A percentile compares a stretch with the other conserved stretches of the same genome.
Evolutionary conservation across 2,888 invertebrate species (phyloP).

Genomic region (Quadroppia sp.): DNA sequence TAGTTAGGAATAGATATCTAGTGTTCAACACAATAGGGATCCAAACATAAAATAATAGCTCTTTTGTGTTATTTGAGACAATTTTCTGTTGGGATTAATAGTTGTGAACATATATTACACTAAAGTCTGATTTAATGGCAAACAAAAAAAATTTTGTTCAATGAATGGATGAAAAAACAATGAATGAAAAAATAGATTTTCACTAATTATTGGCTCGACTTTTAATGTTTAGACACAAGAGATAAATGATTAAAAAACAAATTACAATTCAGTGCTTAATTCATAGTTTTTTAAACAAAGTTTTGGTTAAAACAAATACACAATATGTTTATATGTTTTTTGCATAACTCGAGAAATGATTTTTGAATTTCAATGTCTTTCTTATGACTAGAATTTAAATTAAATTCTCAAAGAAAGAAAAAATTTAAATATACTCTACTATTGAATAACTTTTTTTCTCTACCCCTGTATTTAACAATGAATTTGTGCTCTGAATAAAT

Average conservation of each 20-base stretch:
- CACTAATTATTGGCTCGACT: not conserved
- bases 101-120: slow-evolving; percentile 5
- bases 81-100: slow-evolving; percentile 1
- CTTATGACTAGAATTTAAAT: no score
- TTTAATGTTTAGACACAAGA: no score
- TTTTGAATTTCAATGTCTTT: no score
- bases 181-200: not conserved
- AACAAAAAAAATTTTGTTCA: not conserved
- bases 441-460: not conserved
- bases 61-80: not conserved
- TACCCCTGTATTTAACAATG: not conserved
- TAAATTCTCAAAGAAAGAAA: no score
- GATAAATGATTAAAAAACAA: no score
- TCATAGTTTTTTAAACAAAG: no score
- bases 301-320: no score
- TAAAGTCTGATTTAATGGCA: not conserved
- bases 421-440: no score
- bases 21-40: not conserved
- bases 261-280: no score
- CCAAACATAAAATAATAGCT: slow-evolving; percentile 3
- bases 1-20: not conserved
- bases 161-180: not conserved
- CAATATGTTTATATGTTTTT: no score
- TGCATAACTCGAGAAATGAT: no score
- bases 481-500: no score